Evolutionary conservation across 2,797 vertebrate species (phyloP).

Genomic region (Syndactyla subalaris): DNA sequence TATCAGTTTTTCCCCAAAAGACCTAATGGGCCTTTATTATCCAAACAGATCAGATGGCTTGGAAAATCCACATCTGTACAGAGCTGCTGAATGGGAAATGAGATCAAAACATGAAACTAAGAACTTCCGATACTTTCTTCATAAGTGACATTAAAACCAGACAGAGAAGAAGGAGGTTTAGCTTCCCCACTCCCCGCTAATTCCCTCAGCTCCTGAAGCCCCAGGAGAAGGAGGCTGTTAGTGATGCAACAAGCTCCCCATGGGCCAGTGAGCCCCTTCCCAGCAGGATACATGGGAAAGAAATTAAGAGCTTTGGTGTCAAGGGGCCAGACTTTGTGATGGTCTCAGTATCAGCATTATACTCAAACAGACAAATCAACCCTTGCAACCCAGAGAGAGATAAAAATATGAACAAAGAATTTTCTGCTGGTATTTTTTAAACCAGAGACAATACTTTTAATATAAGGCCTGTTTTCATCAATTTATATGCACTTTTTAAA

Average conservation of each 20-base stretch:
- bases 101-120: slow-evolving; percentile 47
- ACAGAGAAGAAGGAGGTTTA: background rate
- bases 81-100: background rate
- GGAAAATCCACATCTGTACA: slow-evolving; percentile 60
- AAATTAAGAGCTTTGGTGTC: background rate
- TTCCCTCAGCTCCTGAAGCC: background rate
- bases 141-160: background rate
- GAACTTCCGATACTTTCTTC: slow-evolving; percentile 3
- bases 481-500: background rate
- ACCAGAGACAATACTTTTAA: background rate
- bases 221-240: too few relatives aligned
- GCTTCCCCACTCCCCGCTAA: fast-evolving
- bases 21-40: slow-evolving; percentile 39
- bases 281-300: background rate
- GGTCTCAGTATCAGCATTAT: background rate
- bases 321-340: background rate
- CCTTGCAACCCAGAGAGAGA: background rate
- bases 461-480: background rate
- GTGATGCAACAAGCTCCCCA: background rate
- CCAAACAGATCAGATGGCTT: slow-evolving; percentile 55
- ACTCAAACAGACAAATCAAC: background rate
- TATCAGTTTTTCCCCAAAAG: slow-evolving; percentile 48
- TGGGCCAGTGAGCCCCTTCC: fast-evolving
- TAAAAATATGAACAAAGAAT: background rate
- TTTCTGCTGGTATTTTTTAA: background rate